These are phyloP conservation scores for Magallana angulata DNA, from an alignment of 1,140 invertebrate genomes.

Conservation along the genomic window DNA sequence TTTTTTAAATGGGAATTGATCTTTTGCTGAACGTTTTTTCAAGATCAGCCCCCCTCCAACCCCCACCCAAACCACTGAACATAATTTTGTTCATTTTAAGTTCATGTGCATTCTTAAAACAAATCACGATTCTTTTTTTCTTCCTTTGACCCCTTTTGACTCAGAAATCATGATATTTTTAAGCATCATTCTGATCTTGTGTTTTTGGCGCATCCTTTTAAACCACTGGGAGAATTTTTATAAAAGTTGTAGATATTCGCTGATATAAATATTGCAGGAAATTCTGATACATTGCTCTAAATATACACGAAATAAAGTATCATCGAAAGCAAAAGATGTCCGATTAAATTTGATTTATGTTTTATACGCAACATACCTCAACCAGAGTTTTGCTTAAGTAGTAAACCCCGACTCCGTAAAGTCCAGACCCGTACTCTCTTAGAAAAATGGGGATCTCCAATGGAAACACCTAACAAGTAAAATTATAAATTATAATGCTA, in stretches of 20 bases:
- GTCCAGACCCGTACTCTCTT: conserved; percentile 92
- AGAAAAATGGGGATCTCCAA: conserved; percentile 94
- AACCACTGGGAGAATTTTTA: not conserved
- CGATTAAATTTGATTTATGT: not conserved
- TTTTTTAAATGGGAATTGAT: too few species aligned
- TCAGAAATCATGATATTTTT: too few species aligned
- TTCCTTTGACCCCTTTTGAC: too few species aligned
- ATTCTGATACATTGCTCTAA: not conserved
- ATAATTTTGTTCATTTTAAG: not conserved
- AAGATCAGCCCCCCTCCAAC: too few species aligned
- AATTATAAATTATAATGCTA: not conserved
- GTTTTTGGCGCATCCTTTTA: not conserved
- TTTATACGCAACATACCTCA: conserved; percentile 82
- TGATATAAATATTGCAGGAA: not conserved
- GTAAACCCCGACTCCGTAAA: conserved; percentile 95
- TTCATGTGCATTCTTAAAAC: not conserved
- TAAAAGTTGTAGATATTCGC: not conserved
- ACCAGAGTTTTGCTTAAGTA: conserved; percentile 95
- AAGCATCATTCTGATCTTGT: too few species aligned
- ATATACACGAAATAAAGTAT: not conserved
- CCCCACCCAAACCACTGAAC: not conserved
- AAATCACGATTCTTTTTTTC: not conserved
- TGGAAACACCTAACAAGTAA: conserved; percentile 90
- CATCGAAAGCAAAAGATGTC: not conserved
- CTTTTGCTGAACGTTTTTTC: too few species aligned